Percentiles rank a stretch among this genome's conserved stretches.
Evolutionary conservation across 2,888 invertebrate genomes (phyloP).

Genomic region (Anarsia innoxiella): DNA sequence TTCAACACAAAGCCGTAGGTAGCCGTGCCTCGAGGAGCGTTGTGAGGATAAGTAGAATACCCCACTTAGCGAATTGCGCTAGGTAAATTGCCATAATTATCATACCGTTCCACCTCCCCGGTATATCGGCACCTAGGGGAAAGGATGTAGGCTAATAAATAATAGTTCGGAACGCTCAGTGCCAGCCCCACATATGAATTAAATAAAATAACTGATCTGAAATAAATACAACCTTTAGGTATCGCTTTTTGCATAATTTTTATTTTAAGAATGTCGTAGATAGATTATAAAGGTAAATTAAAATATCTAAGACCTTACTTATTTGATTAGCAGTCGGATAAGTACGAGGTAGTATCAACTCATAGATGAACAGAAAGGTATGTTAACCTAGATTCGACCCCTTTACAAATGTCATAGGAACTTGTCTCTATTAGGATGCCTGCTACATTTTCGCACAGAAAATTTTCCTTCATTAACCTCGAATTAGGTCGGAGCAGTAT

Average conservation of each 20-base stretch:
- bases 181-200: no score
- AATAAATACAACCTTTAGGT: no score
- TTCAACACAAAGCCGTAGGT: constrained; percentile 51
- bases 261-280: no score
- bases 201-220: no score
- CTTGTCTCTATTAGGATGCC: no score
- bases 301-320: no score
- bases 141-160: background rate
- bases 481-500: constrained; percentile 33
- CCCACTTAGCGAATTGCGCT: constrained; percentile 62
- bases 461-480: constrained; percentile 35
- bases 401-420: constrained; percentile 4
- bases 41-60: constrained; percentile 62
- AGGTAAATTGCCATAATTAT: constrained; percentile 53
- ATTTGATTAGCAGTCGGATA: no score
- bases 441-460: constrained; percentile 13
- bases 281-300: no score
- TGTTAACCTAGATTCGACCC: constrained; percentile 4
- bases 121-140: background rate
- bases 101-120: constrained; percentile 38
- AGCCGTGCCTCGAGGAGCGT: constrained; percentile 52
- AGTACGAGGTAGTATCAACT: background rate
- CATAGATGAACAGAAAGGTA: no score
- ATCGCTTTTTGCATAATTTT: no score
- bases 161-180: background rate